Conservation (phyloP, 2,797 vertebrate species). For the Chrysocyon brachyurus region DNA sequence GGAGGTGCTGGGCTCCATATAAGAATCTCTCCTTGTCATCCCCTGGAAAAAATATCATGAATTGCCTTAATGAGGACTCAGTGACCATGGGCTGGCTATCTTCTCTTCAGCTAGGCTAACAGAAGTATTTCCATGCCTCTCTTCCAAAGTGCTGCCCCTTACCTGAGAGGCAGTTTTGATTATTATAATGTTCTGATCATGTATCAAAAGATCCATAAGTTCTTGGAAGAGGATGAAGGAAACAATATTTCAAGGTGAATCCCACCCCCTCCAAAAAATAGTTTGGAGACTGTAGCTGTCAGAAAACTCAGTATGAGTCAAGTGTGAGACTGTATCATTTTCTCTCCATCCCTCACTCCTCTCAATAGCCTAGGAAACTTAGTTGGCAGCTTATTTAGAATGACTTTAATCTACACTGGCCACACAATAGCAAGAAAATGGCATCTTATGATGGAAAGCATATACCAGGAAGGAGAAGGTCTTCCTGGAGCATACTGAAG, state of each 20-base stretch:
- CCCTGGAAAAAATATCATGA: background rate
- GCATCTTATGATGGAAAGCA: background rate
- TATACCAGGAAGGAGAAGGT: background rate
- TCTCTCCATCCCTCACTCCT: background rate
- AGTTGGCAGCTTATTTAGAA: background rate
- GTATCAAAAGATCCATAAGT: background rate
- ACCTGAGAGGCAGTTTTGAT: background rate
- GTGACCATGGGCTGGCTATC: background rate
- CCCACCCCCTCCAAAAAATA: background rate
- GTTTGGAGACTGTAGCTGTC: background rate
- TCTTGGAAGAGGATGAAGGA: background rate
- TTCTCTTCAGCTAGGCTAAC: background rate
- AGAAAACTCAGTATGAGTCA: background rate
- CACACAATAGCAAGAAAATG: background rate
- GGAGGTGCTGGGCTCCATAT: background rate
- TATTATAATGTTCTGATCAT: background rate
- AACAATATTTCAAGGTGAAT: background rate
- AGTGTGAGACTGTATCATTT: fast-evolving
- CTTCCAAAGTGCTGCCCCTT: background rate
- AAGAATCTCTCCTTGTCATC: background rate
- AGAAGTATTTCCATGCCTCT: too few species aligned
- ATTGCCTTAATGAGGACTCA: background rate
- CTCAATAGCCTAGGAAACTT: background rate
- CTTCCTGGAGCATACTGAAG: background rate
- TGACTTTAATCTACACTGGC: background rate